Conservation (phyloP, 2,113 vertebrate genomes). For the Rostratula benghalensis region DNA sequence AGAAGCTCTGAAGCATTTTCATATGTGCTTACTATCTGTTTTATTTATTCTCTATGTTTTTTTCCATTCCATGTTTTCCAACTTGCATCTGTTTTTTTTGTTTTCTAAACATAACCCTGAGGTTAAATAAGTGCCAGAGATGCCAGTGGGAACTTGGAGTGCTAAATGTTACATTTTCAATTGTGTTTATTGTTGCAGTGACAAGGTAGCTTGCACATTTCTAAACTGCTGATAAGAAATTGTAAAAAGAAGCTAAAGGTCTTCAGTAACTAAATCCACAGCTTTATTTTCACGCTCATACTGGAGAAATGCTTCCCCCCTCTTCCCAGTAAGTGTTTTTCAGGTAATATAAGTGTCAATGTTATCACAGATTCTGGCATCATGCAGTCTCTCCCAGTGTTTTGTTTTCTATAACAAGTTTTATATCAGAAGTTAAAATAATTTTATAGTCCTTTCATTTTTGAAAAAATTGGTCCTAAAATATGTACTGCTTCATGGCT, state of each 20-base stretch:
- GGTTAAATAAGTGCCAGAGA: neutral
- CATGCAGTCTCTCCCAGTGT: neutral
- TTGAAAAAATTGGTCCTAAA: neutral
- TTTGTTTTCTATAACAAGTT: neutral
- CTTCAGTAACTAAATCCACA: neutral
- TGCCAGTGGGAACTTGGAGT: neutral
- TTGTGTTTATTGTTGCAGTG: neutral
- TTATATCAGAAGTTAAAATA: neutral
- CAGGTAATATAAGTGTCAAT: neutral
- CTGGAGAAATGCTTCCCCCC: neutral
- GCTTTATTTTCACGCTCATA: neutral
- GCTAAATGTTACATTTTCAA: neutral
- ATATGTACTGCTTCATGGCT: neutral
- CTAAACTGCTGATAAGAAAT: neutral
- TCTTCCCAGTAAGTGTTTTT: neutral
- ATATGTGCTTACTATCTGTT: rapidly evolving
- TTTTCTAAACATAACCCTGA: neutral
- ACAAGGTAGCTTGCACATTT: neutral
- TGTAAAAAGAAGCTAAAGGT: neutral
- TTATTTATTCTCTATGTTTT: neutral
- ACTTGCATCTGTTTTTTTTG: neutral
- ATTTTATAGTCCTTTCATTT: neutral
- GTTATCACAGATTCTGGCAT: neutral
- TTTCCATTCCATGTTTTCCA: neutral
- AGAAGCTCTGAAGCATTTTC: neutral